phyloP scores from a whole-genome alignment of 2,113 vertebrate species.

The Geococcyx californianus region DNA sequence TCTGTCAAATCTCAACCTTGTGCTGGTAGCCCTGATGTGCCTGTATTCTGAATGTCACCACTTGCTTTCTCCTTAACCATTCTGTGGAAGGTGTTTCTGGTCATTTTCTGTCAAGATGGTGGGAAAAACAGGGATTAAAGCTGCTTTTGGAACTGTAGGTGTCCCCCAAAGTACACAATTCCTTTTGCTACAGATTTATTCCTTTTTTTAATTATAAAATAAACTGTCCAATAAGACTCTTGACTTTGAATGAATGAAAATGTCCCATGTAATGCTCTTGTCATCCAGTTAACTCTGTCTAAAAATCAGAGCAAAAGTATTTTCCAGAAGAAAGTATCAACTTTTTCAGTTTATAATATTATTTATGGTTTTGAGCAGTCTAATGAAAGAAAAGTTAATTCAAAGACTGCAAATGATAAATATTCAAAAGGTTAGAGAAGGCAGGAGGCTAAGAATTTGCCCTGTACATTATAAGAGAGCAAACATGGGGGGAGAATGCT shows the following conservation, averaged over 20 bases:
- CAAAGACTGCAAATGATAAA: not conserved
- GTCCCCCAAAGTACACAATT: rapidly evolving
- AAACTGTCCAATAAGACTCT: not conserved
- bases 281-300: not conserved
- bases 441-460: not conserved
- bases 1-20: not conserved
- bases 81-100: not conserved
- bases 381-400: not conserved
- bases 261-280: not conserved
- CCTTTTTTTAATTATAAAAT: not conserved
- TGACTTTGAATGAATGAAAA: not conserved
- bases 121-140: not conserved
- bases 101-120: not conserved
- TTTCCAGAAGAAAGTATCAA: not conserved
- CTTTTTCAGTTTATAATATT: not conserved
- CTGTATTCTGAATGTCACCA: not conserved
- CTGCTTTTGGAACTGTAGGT: not conserved
- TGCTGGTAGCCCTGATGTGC: not conserved
- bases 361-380: not conserved
- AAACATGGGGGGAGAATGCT: not conserved
- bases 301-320: not conserved
- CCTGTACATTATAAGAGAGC: not conserved
- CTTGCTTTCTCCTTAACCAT: not conserved
- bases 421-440: not conserved
- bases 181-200: not conserved